Evolutionary conservation across 1,140 invertebrate species (phyloP).

Genomic region (Solenopsis fugax): DNA sequence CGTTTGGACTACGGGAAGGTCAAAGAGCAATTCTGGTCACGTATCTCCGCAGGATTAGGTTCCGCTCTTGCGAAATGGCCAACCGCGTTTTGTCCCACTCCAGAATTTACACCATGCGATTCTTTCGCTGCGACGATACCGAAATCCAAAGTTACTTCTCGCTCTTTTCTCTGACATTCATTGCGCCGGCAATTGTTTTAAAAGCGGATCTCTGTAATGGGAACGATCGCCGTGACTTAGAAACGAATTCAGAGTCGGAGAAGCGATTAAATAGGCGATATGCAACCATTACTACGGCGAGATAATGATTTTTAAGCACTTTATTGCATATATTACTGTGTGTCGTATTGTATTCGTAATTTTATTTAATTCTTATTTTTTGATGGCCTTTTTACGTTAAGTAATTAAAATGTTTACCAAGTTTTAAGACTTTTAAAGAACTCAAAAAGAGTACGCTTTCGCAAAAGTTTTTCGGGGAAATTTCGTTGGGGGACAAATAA

Average conservation of each 20-base stretch:
- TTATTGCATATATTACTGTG: background rate
- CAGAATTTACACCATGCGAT: constrained; percentile 72
- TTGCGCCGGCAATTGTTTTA: constrained; percentile 59
- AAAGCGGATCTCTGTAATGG: constrained; percentile 54
- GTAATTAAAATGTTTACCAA: constrained; percentile 27
- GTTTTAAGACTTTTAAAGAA: constrained; percentile 35
- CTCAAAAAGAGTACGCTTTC: background rate
- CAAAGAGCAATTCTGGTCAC: constrained; percentile 79
- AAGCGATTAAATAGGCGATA: constrained; percentile 44
- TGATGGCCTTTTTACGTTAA: background rate
- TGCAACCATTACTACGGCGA: constrained; percentile 5
- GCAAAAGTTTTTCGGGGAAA: constrained; percentile 27
- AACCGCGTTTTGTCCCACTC: constrained; percentile 68
- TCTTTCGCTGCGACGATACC: constrained; percentile 65
- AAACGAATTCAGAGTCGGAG: constrained; percentile 29
- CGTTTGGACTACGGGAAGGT: constrained; percentile 61
- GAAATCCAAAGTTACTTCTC: constrained; percentile 67
- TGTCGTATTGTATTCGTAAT: background rate
- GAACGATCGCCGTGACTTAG: constrained; percentile 49
- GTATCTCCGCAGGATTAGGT: constrained; percentile 82
- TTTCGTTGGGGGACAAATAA: constrained; percentile 39
- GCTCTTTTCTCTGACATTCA: constrained; percentile 50
- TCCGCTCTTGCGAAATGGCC: constrained; percentile 80
- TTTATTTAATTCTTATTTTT: background rate
- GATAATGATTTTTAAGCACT: constrained; percentile 19